Percentiles rank a stretch among this genome's conserved stretches.
phyloP scores from a whole-genome alignment of 2,113 vertebrate genomes.

The Ibidorhyncha struthersii region DNA sequence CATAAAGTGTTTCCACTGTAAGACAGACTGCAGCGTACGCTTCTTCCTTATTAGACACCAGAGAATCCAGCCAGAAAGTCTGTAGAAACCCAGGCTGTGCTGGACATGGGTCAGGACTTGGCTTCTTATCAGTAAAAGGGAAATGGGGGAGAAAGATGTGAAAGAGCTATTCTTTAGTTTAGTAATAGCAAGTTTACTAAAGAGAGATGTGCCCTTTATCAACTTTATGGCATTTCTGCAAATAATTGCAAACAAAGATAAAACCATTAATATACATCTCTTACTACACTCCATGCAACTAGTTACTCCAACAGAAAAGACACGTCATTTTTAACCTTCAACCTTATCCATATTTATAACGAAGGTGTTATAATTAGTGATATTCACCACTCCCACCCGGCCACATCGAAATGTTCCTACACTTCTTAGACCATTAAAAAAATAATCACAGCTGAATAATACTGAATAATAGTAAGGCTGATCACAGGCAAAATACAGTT shows the following conservation, averaged over 20 bases:
- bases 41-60: not conserved
- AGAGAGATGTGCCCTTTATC: not conserved
- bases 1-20: not conserved
- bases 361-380: not conserved
- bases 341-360: not conserved
- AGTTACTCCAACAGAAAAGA: not conserved
- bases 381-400: not conserved
- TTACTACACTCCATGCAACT: not conserved
- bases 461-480: not conserved
- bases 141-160: not conserved
- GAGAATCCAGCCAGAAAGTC: not conserved
- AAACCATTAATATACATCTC: not conserved
- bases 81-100: not conserved
- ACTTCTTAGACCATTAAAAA: not conserved
- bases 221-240: not conserved
- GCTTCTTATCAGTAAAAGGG: not conserved
- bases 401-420: not conserved
- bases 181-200: not conserved
- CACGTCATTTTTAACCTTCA: not conserved
- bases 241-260: not conserved
- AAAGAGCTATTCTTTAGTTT: not conserved
- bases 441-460: not conserved
- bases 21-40: not conserved
- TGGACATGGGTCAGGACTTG: not conserved
- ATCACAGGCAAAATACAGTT: not conserved